A percentile compares a stretch with the other conserved stretches of the same genome.
Evolutionary conservation across 2,888 invertebrate species (phyloP).

Genomic region (Agrotis ipsilon): DNA sequence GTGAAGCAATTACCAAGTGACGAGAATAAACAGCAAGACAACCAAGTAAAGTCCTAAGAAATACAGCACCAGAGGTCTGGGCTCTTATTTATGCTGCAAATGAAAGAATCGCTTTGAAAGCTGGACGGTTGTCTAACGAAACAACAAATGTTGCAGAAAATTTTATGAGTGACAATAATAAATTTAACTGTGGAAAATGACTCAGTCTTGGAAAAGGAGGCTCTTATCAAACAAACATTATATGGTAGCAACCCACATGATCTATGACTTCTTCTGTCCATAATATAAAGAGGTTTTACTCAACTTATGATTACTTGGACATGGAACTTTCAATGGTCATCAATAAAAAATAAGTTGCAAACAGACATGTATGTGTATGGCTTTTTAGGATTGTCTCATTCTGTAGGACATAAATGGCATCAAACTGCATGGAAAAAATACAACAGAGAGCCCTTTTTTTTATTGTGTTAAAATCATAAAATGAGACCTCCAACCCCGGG

Average conservation of each 20-base stretch:
- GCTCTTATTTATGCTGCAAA: constrained; percentile 7
- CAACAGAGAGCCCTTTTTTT: too few relatives aligned
- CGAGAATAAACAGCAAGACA: constrained; percentile 5
- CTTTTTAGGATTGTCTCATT: too few relatives aligned
- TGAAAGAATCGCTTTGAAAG: constrained; percentile 7
- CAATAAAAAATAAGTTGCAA: too few relatives aligned
- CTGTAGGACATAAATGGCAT: too few relatives aligned
- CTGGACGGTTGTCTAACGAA: constrained; percentile 4
- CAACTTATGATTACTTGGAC: too few relatives aligned
- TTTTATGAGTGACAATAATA: neutral
- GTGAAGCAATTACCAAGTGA: constrained; percentile 1
- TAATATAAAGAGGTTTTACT: constrained; percentile 1
- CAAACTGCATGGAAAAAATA: neutral
- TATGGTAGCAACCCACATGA: constrained; percentile 4
- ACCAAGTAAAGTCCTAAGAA: constrained; percentile 2
- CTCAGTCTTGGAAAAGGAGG: neutral
- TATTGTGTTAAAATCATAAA: too few relatives aligned
- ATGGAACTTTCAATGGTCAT: too few relatives aligned
- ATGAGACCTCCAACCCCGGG: too few relatives aligned
- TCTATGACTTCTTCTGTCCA: constrained; percentile 10
- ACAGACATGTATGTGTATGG: too few relatives aligned
- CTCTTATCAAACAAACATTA: neutral
- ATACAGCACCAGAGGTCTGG: constrained; percentile 1
- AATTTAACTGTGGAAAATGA: constrained; percentile 5
- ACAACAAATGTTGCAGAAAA: constrained; percentile 2